Conservation (phyloP, 2,797 vertebrate genomes). For the Alfaro cultratus region DNA sequence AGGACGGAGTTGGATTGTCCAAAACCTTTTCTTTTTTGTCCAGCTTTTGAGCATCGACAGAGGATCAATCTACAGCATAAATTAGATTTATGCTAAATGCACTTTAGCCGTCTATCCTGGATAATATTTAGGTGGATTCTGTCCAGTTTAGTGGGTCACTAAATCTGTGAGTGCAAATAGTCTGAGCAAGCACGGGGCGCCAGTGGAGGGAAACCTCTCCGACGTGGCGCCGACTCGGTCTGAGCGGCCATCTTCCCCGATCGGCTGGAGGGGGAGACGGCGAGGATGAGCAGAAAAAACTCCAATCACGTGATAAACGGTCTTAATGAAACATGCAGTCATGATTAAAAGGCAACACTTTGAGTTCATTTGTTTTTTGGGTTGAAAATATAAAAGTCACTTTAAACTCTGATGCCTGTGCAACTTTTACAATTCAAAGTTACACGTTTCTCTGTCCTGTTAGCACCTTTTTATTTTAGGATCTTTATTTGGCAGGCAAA, state of each 20-base stretch:
- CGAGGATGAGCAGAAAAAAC: neutral
- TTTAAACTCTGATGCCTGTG: too few species aligned
- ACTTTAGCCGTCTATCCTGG: neutral
- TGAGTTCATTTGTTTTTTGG: neutral
- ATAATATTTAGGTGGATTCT: neutral
- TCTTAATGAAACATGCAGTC: too few species aligned
- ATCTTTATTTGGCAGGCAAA: neutral
- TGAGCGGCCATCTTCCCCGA: neutral
- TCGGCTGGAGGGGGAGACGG: too few species aligned
- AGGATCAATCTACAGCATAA: neutral
- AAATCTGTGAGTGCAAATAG: too few species aligned
- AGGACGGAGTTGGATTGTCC: neutral
- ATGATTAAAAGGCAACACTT: too few species aligned
- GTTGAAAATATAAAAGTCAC: neutral
- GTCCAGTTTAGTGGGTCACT: neutral
- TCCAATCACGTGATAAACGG: too few species aligned
- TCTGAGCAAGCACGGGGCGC: neutral
- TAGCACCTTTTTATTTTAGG: neutral
- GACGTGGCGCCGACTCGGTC: neutral
- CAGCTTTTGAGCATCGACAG: neutral
- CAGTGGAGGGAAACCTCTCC: neutral
- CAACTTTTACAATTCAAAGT: too few species aligned
- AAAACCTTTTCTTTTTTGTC: neutral
- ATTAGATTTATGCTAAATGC: neutral
- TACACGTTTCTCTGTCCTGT: neutral